Conservation (phyloP, 2,113 vertebrate species). For the Sclerurus mexicanus region DNA sequence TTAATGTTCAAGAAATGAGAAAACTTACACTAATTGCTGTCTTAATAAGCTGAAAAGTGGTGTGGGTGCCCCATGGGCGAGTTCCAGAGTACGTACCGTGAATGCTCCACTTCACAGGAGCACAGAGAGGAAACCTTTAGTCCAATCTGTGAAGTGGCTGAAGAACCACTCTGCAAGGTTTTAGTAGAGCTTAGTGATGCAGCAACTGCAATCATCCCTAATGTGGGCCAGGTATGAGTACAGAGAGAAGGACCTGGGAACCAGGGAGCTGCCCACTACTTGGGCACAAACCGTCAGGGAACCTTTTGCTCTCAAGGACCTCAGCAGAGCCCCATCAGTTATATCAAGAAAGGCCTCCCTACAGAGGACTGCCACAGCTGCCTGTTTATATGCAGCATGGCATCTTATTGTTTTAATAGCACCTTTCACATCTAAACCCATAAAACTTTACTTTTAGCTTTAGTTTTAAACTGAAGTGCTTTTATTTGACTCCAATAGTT, state of each 20-base stretch:
- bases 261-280: not conserved
- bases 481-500: not conserved
- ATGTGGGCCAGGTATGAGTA: accelerated
- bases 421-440: not conserved
- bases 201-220: not conserved
- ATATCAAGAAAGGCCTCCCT: not conserved
- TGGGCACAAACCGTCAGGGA: not conserved
- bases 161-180: not conserved
- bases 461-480: not conserved
- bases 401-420: not conserved
- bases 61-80: not conserved
- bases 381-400: not conserved
- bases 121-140: not conserved
- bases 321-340: not conserved
- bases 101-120: not conserved
- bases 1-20: not conserved
- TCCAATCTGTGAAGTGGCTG: not conserved
- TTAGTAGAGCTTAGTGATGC: not conserved
- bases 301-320: not conserved
- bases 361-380: not conserved
- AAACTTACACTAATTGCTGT: not conserved
- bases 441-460: not conserved
- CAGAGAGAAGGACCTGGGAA: not conserved
- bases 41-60: not conserved
- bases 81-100: not conserved